Percentiles rank a stretch among this genome's conserved stretches.
phyloP scores from a whole-genome alignment of 2,113 vertebrate species.

The Passer montanus region DNA sequence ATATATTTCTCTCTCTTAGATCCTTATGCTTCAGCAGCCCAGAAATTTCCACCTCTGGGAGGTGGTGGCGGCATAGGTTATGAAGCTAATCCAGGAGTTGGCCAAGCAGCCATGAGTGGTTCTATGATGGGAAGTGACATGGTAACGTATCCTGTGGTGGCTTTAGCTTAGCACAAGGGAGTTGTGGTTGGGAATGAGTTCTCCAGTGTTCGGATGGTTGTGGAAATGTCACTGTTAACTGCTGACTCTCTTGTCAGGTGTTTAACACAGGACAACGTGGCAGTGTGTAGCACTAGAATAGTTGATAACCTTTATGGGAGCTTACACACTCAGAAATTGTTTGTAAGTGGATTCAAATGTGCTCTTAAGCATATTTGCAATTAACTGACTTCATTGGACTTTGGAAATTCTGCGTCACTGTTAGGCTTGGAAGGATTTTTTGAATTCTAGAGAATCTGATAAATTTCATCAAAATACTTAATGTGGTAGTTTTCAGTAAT shows the following conservation, averaged over 20 bases:
- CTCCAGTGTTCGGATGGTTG: conserved; percentile 23
- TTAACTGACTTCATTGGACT: conserved; percentile 65
- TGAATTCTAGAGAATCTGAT: not conserved
- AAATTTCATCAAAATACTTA: not conserved
- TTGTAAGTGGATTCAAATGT: conserved; percentile 56
- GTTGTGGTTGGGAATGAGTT: conserved; percentile 20
- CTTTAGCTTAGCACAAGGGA: conserved; percentile 70
- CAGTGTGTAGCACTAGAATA: conserved; percentile 52
- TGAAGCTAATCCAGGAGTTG: conserved; percentile 90
- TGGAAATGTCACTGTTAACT: conserved; percentile 59
- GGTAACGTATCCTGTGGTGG: conserved; percentile 92
- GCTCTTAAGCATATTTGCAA: conserved; percentile 67
- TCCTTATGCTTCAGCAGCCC: conserved; percentile 86
- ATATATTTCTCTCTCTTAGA: conserved; percentile 77
- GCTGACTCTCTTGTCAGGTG: conserved; percentile 61
- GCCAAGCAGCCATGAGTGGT: conserved; percentile 85
- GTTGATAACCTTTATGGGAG: conserved; percentile 52
- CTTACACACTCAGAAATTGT: conserved; percentile 43
- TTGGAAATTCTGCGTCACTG: conserved; percentile 61
- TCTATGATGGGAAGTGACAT: conserved; percentile 95
- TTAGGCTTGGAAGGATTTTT: conserved; percentile 66
- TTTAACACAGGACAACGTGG: conserved; percentile 58
- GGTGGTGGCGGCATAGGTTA: conserved; percentile 89
- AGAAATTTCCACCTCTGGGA: conserved; percentile 88
- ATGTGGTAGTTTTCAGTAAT: not conserved